Evolutionary conservation across 23 tunicate genomes (phyloP).

Genomic region (Corella eumyota): DNA sequence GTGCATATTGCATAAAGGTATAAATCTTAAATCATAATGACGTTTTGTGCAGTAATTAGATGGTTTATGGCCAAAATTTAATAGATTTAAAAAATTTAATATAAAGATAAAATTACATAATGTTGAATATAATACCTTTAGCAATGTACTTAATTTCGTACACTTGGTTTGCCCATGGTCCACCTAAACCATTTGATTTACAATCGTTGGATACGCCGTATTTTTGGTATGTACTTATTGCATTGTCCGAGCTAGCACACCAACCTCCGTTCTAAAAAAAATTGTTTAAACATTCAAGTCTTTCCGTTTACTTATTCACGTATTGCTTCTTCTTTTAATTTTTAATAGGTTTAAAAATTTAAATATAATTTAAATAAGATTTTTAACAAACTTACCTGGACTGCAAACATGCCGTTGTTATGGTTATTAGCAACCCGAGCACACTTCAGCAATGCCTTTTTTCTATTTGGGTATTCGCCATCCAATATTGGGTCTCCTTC

Average conservation of each 20-base stretch:
- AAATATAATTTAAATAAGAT: too few relatives aligned
- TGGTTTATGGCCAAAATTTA: too few relatives aligned
- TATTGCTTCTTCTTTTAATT: too few relatives aligned
- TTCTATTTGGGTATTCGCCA: constrained; percentile 4
- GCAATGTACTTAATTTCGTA: not conserved
- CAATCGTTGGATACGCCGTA: not conserved
- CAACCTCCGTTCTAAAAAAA: not conserved
- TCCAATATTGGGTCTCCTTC: constrained; percentile 7
- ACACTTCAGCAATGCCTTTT: constrained; percentile 3
- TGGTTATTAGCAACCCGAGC: constrained; percentile 4
- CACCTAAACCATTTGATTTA: not conserved
- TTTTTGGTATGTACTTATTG: not conserved
- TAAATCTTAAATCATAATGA: too few relatives aligned
- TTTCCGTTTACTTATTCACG: too few relatives aligned
- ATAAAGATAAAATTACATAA: too few relatives aligned
- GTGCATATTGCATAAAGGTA: too few relatives aligned
- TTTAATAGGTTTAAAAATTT: too few relatives aligned
- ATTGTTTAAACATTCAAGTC: too few relatives aligned
- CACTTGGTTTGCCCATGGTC: not conserved
- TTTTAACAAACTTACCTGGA: not conserved
- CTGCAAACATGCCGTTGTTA: constrained; percentile 4
- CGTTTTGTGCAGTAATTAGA: too few relatives aligned
- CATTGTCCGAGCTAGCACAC: not conserved
- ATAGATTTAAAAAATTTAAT: too few relatives aligned
- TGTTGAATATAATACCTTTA: too few relatives aligned